phyloP scores from a whole-genome alignment of 2,888 invertebrate genomes.

The Eupithecia inturbata region DNA sequence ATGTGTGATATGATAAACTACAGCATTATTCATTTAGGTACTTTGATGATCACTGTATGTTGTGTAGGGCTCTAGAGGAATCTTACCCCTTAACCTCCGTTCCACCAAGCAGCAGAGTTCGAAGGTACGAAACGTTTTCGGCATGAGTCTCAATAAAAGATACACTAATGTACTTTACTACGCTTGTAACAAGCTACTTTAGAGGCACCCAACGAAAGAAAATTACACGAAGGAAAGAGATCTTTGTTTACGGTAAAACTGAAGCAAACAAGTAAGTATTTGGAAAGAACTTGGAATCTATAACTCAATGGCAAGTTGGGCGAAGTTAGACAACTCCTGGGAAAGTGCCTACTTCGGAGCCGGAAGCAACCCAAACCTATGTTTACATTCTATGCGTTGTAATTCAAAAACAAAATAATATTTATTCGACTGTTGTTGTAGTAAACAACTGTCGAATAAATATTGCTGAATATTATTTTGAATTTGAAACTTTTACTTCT shows the following conservation, averaged over 20 bases:
- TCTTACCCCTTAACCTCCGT: not conserved
- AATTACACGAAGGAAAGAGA: constrained; percentile 59
- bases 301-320: constrained; percentile 82
- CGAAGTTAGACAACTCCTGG: constrained; percentile 72
- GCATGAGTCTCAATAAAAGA: constrained; percentile 6
- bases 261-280: constrained; percentile 81
- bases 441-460: constrained; percentile 67
- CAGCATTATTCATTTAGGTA: not conserved
- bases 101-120: not conserved
- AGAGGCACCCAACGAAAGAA: constrained; percentile 8
- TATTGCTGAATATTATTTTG: constrained; percentile 15
- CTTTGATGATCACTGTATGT: not conserved
- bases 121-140: not conserved
- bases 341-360: constrained; percentile 35
- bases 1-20: not conserved
- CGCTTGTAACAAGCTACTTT: not conserved
- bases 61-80: not conserved
- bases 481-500: constrained; percentile 13
- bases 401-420: too few relatives aligned
- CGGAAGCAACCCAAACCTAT: constrained; percentile 36
- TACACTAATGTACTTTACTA: constrained; percentile 2
- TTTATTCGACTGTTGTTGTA: too few relatives aligned
- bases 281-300: constrained; percentile 80
- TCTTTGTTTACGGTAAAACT: constrained; percentile 77
- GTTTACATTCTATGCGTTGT: constrained; percentile 49